These are phyloP conservation scores for Proales similis DNA, from an alignment of 1,140 invertebrate genomes.

Conservation along the genomic window DNA sequence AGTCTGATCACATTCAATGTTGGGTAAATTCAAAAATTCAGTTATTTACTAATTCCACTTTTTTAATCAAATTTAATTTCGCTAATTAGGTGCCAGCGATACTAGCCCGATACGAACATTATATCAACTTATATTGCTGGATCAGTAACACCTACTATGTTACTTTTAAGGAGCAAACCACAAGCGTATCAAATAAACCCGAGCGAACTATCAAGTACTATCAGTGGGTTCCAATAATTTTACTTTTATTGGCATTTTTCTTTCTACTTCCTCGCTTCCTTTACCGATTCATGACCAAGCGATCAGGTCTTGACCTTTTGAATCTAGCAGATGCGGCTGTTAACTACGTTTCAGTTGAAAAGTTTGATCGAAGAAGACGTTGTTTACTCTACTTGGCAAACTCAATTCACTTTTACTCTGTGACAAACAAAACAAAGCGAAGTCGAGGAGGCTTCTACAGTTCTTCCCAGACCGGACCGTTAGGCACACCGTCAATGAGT, in stretches of 20 bases:
- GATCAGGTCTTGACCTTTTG: conserved; percentile 29
- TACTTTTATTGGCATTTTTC: conserved; percentile 49
- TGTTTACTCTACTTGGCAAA: conserved; percentile 22
- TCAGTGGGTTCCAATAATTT: conserved; percentile 55
- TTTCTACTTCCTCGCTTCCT: conserved; percentile 51
- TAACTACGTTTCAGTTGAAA: conserved; percentile 35
- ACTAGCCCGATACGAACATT: conserved; percentile 22
- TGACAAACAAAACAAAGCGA: conserved; percentile 18
- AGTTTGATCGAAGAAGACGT: conserved; percentile 24
- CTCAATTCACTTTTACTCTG: conserved; percentile 36
- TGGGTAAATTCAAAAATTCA: conserved; percentile 37
- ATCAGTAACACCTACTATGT: conserved; percentile 37
- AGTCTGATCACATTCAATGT: conserved; percentile 80
- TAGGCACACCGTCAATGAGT: conserved; percentile 3
- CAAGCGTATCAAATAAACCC: conserved; percentile 25
- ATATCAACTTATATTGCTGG: conserved; percentile 34
- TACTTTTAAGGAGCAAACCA: conserved; percentile 30
- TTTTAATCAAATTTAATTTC: not conserved
- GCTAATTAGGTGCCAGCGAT: conserved; percentile 23
- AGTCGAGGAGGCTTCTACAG: conserved; percentile 11
- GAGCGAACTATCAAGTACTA: conserved; percentile 47
- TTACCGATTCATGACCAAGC: conserved; percentile 44
- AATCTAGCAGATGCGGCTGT: conserved; percentile 33
- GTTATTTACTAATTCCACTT: not conserved
- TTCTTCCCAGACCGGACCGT: not conserved